These are phyloP conservation scores for Ametastegia equiseti DNA, from an alignment of 2,888 invertebrate species.

Conservation along the genomic window DNA sequence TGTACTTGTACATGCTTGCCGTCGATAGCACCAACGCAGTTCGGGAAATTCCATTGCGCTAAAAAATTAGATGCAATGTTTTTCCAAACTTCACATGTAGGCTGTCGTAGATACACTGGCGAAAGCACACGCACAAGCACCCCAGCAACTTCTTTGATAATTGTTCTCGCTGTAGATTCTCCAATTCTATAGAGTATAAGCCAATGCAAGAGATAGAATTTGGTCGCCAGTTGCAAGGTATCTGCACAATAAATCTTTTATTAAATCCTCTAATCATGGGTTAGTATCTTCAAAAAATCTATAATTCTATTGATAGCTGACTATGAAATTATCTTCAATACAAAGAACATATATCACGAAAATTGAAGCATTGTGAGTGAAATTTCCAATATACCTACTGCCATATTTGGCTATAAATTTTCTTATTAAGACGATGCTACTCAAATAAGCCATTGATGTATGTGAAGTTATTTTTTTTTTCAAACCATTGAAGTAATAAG, in stretches of 20 bases:
- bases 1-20: not conserved
- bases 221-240: not conserved
- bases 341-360: no score
- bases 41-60: not conserved
- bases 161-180: not conserved
- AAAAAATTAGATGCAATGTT: not conserved
- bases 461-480: no score
- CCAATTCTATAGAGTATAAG: slow-evolving; percentile 17
- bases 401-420: no score
- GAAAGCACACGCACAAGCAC: not conserved
- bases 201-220: not conserved
- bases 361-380: no score
- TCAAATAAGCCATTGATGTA: no score
- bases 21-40: not conserved
- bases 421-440: no score
- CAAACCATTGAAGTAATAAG: no score
- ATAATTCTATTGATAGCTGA: no score
- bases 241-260: not conserved
- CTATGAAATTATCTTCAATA: no score
- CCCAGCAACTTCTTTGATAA: not conserved
- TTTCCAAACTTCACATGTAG: not conserved
- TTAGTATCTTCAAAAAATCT: no score
- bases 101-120: not conserved
- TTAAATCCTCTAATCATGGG: no score
- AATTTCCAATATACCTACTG: no score